These are phyloP conservation scores for Albula glossodonta DNA, from an alignment of 2,113 vertebrate genomes.

Conservation along the genomic window DNA sequence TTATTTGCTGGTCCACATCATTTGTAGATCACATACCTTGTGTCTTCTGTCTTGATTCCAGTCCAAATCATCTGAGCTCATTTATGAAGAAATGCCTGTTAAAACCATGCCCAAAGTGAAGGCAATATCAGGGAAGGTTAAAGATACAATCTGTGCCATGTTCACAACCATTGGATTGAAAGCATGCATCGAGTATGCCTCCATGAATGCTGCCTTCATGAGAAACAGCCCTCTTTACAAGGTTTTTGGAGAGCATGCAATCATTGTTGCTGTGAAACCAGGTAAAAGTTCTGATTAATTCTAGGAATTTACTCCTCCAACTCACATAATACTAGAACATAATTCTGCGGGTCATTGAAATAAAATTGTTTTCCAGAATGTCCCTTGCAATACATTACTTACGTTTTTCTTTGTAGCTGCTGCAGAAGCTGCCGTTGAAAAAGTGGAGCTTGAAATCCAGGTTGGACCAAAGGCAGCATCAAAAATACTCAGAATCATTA, in stretches of 20 bases:
- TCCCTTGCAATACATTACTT: background rate
- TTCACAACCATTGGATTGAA: slow-evolving; percentile 57
- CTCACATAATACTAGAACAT: background rate
- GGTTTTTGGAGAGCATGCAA: slow-evolving; percentile 63
- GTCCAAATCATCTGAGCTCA: slow-evolving; percentile 58
- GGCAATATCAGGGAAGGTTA: slow-evolving; percentile 11
- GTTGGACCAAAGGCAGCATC: slow-evolving; percentile 69
- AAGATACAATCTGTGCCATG: slow-evolving; percentile 57
- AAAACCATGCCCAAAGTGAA: slow-evolving; percentile 19
- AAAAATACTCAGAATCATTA: slow-evolving; percentile 65
- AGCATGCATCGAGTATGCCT: slow-evolving; percentile 61
- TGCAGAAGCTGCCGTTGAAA: slow-evolving; percentile 67
- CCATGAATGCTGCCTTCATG: slow-evolving; percentile 60
- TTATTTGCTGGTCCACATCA: too few relatives aligned
- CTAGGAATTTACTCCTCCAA: too few relatives aligned
- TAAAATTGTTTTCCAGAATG: too few relatives aligned
- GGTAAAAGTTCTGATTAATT: slow-evolving; percentile 55
- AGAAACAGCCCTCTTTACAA: slow-evolving; percentile 57
- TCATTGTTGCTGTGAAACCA: slow-evolving; percentile 55
- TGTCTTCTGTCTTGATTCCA: slow-evolving; percentile 40
- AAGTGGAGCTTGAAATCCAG: slow-evolving; percentile 73
- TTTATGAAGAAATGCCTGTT: slow-evolving; percentile 29
- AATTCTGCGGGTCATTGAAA: background rate
- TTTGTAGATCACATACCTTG: background rate
- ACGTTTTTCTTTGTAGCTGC: slow-evolving; percentile 42